Conservation (phyloP, 2,113 vertebrate species). For the Corynorhinus townsendii region DNA sequence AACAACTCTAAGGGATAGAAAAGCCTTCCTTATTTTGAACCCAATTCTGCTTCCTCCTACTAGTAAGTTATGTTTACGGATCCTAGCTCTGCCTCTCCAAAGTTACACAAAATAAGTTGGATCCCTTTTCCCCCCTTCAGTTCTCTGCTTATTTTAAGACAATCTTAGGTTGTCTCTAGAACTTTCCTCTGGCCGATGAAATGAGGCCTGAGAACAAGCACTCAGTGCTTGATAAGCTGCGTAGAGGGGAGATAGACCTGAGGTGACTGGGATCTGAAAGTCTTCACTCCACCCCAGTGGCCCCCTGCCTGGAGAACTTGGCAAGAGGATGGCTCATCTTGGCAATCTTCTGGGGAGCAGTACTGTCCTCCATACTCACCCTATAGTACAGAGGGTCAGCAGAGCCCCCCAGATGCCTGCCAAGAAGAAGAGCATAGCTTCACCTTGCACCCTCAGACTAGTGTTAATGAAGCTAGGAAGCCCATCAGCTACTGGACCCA, state of each 20-base stretch:
- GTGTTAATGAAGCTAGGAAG: background rate
- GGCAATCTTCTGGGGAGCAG: background rate
- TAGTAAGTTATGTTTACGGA: background rate
- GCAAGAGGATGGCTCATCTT: background rate
- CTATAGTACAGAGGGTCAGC: background rate
- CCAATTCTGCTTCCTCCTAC: background rate
- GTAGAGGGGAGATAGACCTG: accelerated
- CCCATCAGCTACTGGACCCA: no score
- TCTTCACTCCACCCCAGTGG: background rate
- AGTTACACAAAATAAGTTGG: background rate
- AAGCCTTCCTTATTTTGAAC: background rate
- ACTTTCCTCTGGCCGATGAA: background rate
- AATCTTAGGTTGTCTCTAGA: background rate
- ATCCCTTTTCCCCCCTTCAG: background rate
- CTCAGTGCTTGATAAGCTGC: no score
- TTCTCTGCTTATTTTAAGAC: background rate
- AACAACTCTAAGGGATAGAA: background rate
- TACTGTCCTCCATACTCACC: background rate
- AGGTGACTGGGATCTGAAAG: background rate
- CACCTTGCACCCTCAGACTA: background rate
- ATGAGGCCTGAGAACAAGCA: background rate
- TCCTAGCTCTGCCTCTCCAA: background rate
- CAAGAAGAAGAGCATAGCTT: background rate
- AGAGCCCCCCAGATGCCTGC: background rate
- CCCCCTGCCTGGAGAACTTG: background rate